These are phyloP conservation scores for Myotis myotis DNA, from an alignment of 2,797 vertebrate species.

Conservation along the genomic window DNA sequence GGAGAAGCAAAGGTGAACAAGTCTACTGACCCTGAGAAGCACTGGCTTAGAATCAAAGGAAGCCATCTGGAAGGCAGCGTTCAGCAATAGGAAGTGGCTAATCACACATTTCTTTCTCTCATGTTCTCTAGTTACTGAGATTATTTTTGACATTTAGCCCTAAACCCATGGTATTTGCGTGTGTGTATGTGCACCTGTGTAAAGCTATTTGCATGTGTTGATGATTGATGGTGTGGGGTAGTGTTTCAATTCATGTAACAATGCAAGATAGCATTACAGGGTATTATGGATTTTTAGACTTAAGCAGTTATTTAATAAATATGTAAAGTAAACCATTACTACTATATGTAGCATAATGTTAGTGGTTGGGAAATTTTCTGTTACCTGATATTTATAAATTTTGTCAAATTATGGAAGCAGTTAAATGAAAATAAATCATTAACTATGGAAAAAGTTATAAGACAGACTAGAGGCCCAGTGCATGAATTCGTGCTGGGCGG, in stretches of 20 bases:
- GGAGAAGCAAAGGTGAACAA: constrained; percentile 69
- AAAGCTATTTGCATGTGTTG: background rate
- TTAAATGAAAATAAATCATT: background rate
- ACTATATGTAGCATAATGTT: background rate
- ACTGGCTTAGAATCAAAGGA: constrained; percentile 74
- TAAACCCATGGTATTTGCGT: background rate
- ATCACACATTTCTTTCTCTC: constrained; percentile 57
- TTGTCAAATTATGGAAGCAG: background rate
- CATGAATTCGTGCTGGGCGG: too few relatives aligned
- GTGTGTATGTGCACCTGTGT: background rate
- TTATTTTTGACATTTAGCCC: constrained; percentile 19
- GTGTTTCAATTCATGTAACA: background rate
- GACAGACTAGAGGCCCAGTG: background rate
- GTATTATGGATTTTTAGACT: background rate
- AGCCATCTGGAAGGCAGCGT: constrained; percentile 73
- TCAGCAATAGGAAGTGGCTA: constrained; percentile 61
- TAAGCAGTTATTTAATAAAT: background rate
- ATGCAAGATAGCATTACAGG: background rate
- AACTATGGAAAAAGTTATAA: background rate
- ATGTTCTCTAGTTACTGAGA: constrained; percentile 35
- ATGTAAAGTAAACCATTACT: background rate
- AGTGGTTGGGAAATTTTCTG: background rate
- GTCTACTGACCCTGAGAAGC: constrained; percentile 72
- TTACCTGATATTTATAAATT: constrained; percentile 22
- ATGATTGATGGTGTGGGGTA: background rate